Conservation (phyloP, 1,140 invertebrate species). For the Formica selysi region DNA sequence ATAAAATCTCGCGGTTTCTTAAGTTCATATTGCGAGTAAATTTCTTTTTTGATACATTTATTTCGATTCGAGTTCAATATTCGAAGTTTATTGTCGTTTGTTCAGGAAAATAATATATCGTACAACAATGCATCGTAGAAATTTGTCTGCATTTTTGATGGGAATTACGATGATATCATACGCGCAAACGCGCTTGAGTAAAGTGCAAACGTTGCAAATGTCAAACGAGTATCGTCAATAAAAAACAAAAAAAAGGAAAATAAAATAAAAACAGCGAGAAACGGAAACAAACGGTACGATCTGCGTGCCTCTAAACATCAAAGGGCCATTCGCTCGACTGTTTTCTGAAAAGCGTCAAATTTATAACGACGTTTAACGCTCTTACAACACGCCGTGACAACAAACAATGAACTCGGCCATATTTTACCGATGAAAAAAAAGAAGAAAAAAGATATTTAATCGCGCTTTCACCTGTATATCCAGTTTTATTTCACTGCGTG, state of each 20-base stretch:
- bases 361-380: conserved; percentile 22
- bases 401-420: background rate
- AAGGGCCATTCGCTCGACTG: background rate
- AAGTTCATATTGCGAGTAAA: background rate
- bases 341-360: background rate
- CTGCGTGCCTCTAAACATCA: conserved; percentile 32
- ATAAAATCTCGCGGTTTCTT: background rate
- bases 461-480: background rate
- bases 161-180: background rate
- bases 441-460: conserved; percentile 22
- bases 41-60: background rate
- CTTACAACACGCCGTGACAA: background rate
- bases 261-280: background rate
- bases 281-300: conserved; percentile 18
- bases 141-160: background rate
- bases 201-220: conserved; percentile 7
- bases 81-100: conserved; percentile 12
- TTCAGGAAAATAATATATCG: background rate
- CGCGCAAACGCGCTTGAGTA: background rate
- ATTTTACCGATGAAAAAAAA: conserved; percentile 4
- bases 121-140: background rate
- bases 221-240: conserved; percentile 28
- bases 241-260: background rate
- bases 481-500: conserved; percentile 1
- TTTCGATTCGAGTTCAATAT: background rate